These are phyloP conservation scores for Rhinogobius similis DNA, from an alignment of 2,113 vertebrate genomes.

Conservation along the genomic window DNA sequence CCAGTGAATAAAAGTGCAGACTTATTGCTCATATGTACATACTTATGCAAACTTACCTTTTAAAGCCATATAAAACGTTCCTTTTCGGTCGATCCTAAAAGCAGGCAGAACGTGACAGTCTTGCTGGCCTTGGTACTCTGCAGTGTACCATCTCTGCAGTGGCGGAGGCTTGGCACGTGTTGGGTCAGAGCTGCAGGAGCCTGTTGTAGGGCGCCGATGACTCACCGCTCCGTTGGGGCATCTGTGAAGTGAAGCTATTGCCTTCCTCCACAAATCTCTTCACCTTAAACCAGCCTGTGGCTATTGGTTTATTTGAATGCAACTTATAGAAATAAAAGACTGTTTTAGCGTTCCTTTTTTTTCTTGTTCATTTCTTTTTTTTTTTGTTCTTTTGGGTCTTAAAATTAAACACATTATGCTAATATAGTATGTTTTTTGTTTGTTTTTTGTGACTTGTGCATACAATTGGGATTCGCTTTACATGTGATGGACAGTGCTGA, in stretches of 20 bases:
- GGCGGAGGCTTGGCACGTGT: conserved; percentile 32
- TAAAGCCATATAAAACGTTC: background rate
- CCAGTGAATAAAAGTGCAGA: background rate
- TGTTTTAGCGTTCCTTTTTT: background rate
- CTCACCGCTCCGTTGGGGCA: conserved; percentile 52
- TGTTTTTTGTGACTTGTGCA: no score
- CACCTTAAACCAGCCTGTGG: conserved; percentile 39
- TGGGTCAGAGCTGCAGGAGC: conserved; percentile 55
- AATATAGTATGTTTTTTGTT: background rate
- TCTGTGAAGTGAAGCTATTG: conserved; percentile 49
- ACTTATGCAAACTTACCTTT: background rate
- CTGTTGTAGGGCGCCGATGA: conserved; percentile 54
- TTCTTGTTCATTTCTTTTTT: background rate
- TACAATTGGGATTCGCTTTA: background rate
- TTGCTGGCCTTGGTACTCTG: background rate
- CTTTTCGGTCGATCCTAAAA: background rate
- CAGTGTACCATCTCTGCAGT: conserved; percentile 34
- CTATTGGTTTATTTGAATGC: conserved; percentile 53
- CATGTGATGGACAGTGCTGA: conserved; percentile 33
- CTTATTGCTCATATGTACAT: background rate
- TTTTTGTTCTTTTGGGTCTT: background rate
- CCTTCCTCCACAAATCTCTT: conserved; percentile 40
- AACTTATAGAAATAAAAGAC: background rate
- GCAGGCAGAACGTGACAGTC: background rate
- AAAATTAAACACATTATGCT: background rate